Percentiles rank a stretch among this genome's conserved stretches.
phyloP scores from a whole-genome alignment of 2,797 vertebrate genomes.

The Pagetopsis macropterus region DNA sequence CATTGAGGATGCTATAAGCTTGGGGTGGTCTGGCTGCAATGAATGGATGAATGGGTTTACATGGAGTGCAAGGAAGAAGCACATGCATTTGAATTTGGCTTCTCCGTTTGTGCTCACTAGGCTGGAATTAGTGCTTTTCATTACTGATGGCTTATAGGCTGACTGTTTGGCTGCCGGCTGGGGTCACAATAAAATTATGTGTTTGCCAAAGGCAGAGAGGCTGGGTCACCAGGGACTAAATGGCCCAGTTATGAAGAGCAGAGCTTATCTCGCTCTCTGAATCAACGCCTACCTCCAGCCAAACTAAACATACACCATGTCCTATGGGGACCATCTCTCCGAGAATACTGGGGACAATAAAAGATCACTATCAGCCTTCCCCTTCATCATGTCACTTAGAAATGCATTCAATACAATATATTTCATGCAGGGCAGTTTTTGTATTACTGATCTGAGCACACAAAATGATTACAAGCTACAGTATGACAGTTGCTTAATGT shows the following conservation, averaged over 20 bases:
- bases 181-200: constrained; percentile 83
- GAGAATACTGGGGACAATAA: constrained; percentile 51
- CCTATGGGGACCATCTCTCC: constrained; percentile 51
- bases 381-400: constrained; percentile 55
- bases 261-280: constrained; percentile 79
- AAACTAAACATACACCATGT: constrained; percentile 62
- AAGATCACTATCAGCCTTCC: constrained; percentile 39
- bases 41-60: constrained; percentile 69
- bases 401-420: constrained; percentile 26
- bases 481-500: constrained; percentile 39
- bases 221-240: constrained; percentile 80
- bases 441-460: constrained; percentile 9
- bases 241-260: constrained; percentile 83
- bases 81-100: constrained; percentile 69
- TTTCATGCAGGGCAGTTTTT: constrained; percentile 24
- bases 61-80: constrained; percentile 57
- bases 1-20: constrained; percentile 52
- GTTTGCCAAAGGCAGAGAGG: constrained; percentile 81
- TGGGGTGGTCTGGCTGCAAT: constrained; percentile 54
- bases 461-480: constrained; percentile 44
- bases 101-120: constrained; percentile 66
- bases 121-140: constrained; percentile 84
- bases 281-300: constrained; percentile 71
- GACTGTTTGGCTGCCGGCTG: constrained; percentile 76
- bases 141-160: constrained; percentile 78